Conservation (phyloP, 2,888 invertebrate genomes). For the Drosophila testacea region DNA sequence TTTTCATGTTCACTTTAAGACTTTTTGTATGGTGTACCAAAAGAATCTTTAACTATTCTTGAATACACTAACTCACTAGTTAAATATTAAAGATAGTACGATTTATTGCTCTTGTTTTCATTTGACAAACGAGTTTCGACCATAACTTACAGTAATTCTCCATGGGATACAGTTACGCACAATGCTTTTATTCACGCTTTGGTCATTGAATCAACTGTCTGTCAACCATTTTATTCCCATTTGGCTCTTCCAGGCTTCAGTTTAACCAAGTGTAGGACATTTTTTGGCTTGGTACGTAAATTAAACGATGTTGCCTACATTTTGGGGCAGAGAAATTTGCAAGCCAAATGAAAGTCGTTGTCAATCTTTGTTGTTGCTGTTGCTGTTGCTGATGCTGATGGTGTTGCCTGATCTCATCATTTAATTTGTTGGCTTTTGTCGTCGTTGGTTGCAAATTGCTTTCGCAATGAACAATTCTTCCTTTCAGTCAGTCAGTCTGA, state of each 20-base stretch:
- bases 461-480: constrained; percentile 25
- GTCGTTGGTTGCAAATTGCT: constrained; percentile 57
- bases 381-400: constrained; percentile 8
- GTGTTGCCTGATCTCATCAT: constrained; percentile 34
- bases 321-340: constrained; percentile 18
- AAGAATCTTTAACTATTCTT: background rate
- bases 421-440: constrained; percentile 48
- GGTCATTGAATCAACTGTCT: constrained; percentile 31
- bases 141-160: constrained; percentile 5
- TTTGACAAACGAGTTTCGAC: background rate
- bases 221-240: constrained; percentile 24
- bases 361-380: constrained; percentile 7
- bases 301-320: constrained; percentile 39
- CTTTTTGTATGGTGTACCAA: too few relatives aligned
- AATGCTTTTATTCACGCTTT: constrained; percentile 12
- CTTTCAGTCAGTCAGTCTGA: background rate
- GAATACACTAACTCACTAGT: background rate
- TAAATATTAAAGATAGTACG: background rate
- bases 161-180: constrained; percentile 20
- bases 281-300: constrained; percentile 36
- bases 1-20: background rate
- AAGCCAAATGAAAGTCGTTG: constrained; percentile 35
- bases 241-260: constrained; percentile 8
- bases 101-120: constrained; percentile 13
- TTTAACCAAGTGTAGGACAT: constrained; percentile 47